Percentiles rank a stretch among this genome's conserved stretches.
These are phyloP conservation scores for Luehdorfia chinensis DNA, from an alignment of 1,140 invertebrate genomes.

Conservation along the genomic window DNA sequence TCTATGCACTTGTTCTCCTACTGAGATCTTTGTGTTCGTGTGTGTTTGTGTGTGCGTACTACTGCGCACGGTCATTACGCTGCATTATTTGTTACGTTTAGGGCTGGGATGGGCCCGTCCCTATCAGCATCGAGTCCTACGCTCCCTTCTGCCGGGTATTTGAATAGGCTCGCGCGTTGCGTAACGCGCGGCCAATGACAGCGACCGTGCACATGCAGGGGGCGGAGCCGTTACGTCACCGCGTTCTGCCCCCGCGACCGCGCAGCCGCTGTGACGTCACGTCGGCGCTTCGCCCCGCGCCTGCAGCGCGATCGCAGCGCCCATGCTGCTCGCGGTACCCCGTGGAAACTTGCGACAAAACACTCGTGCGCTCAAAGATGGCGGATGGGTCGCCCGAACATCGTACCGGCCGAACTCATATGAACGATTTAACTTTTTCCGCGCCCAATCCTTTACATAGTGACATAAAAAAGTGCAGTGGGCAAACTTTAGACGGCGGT, in stretches of 20 bases:
- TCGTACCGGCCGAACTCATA: slow-evolving; percentile 53
- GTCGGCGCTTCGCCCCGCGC: slow-evolving; percentile 47
- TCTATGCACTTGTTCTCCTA: slow-evolving; percentile 54
- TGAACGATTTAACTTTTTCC: slow-evolving; percentile 72
- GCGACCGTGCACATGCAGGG: slow-evolving; percentile 65
- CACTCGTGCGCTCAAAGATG: slow-evolving; percentile 76
- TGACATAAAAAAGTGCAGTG: slow-evolving; percentile 75
- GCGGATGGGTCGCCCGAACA: slow-evolving; percentile 71
- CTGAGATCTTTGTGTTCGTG: slow-evolving; percentile 28
- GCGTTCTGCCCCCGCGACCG: slow-evolving; percentile 57
- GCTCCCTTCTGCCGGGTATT: slow-evolving; percentile 64
- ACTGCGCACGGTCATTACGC: slow-evolving; percentile 52
- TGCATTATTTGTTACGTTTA: slow-evolving; percentile 65
- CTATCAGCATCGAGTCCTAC: slow-evolving; percentile 55
- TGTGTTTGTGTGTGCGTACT: slow-evolving; percentile 33
- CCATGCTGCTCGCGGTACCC: slow-evolving; percentile 49
- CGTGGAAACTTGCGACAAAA: slow-evolving; percentile 67
- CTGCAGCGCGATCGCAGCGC: slow-evolving; percentile 54
- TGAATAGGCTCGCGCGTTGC: slow-evolving; percentile 68
- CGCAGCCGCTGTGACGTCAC: slow-evolving; percentile 73
- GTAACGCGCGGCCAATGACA: slow-evolving; percentile 74
- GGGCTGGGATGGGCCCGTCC: slow-evolving; percentile 63
- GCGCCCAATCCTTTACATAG: slow-evolving; percentile 54
- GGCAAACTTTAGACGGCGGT: slow-evolving; percentile 48
- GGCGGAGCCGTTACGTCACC: slow-evolving; percentile 72